Evolutionary conservation across 2,797 vertebrate species (phyloP).

Genomic region (Pangasius larnaudii): DNA sequence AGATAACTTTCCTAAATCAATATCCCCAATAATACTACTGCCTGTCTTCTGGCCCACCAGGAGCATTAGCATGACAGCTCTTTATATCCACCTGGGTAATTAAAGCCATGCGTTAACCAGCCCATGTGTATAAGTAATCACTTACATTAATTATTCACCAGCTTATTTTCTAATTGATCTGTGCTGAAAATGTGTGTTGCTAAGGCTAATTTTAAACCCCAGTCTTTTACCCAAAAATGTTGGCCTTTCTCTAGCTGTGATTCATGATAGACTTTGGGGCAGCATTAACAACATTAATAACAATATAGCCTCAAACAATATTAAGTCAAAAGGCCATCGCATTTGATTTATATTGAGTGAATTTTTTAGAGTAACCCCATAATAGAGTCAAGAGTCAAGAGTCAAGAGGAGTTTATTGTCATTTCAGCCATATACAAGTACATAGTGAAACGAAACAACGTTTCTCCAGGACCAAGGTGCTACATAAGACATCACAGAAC

Average conservation of each 20-base stretch:
- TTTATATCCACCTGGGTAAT: constrained; percentile 53
- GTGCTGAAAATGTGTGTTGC: constrained; percentile 47
- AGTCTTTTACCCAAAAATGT: constrained; percentile 42
- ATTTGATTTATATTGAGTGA: background rate
- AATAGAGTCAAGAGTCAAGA: no score
- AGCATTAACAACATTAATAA: background rate
- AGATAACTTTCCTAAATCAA: constrained; percentile 36
- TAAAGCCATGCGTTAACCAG: constrained; percentile 57
- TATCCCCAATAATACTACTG: constrained; percentile 27
- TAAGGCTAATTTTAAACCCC: constrained; percentile 61
- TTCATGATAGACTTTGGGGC: background rate
- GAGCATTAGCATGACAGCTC: constrained; percentile 27
- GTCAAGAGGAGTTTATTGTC: no score
- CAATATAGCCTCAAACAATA: background rate
- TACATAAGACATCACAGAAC: no score
- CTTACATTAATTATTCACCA: constrained; percentile 69
- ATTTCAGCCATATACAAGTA: no score
- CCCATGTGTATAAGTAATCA: constrained; percentile 54
- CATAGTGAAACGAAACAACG: no score
- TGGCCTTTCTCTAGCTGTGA: background rate
- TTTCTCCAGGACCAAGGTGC: no score
- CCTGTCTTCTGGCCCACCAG: constrained; percentile 31
- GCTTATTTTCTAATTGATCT: constrained; percentile 63
- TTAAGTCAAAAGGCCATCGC: background rate
- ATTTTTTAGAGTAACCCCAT: background rate